Evolutionary conservation across 1,140 invertebrate species (phyloP), one percentile per base, ranked within the genome.

Genomic region (Theocolax elegans): DNA sequence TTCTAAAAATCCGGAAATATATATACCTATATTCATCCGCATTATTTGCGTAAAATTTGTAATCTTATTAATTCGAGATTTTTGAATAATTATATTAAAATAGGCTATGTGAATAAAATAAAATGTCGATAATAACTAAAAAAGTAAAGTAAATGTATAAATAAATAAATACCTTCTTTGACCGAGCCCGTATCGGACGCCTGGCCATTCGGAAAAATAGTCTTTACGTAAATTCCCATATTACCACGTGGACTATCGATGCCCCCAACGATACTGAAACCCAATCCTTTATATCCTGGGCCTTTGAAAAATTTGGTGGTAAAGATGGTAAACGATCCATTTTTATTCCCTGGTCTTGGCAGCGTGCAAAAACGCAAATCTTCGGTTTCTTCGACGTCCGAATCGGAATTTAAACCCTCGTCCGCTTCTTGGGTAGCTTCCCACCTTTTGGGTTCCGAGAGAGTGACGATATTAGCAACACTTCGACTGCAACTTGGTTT

Each of bases 211-310:
- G 94, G 92, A 82, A 95, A 95, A 12, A 97, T 91, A 1, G 94
- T 95, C 84, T 96, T 95, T 1, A 97, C 93, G 84, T 94, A 96
- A 76, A 97, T 96, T 15, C 95, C 95, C 90, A 97, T 94, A 75
- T 90, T 91, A 3, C 95, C 95, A 78, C 93, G 92, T 1, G 95
- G 93, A 35, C 94, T 95, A 80, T 97, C 95, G 9, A 89, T 91
- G 44, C 95, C 95, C 27, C 95, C 95, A 23, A 97, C 95, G 76
- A 97, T 95, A 81, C 94, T 96, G 80, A 97, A 97, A 1, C 95
- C 95, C 23, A 97, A 87, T 64, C 93, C 94, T 80, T 95, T 95
- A 60, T 93, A 90, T 3, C 93, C 92, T 10, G 89, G 90, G 19
- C 94, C 94, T 84, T 96, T 96, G 79, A 91, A 90, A 79, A 95